Conservation (phyloP, 2,888 invertebrate genomes). For the Protonemura montana region DNA sequence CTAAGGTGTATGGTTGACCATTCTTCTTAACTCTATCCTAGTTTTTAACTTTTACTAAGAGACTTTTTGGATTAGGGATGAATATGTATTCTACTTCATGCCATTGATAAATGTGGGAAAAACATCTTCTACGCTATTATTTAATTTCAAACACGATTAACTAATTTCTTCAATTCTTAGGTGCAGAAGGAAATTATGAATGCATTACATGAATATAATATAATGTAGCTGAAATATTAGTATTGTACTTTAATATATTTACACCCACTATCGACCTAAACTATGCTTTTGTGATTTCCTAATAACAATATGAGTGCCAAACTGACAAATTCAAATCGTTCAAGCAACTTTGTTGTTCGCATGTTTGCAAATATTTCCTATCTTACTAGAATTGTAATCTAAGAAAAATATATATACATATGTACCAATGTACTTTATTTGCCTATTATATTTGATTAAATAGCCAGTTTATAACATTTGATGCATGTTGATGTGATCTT, state of each 20-base stretch:
- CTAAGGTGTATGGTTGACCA: background rate
- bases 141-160: background rate
- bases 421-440: background rate
- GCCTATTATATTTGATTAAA: background rate
- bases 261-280: no score
- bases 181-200: background rate
- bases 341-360: background rate
- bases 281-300: background rate
- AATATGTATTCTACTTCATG: background rate
- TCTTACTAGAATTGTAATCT: no score
- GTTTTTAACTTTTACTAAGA: background rate
- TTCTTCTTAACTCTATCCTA: background rate
- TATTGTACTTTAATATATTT: background rate
- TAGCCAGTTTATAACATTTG: background rate
- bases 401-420: no score
- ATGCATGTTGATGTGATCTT: background rate
- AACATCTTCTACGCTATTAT: background rate
- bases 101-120: background rate
- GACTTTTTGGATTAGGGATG: background rate
- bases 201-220: background rate
- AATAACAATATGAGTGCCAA: background rate
- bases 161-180: background rate
- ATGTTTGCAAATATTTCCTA: background rate
- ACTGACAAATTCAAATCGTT: background rate
- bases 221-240: background rate